Base-by-base conservation (phyloP, 1,140 invertebrate species). In the Drosophila neocordata region DNA sequence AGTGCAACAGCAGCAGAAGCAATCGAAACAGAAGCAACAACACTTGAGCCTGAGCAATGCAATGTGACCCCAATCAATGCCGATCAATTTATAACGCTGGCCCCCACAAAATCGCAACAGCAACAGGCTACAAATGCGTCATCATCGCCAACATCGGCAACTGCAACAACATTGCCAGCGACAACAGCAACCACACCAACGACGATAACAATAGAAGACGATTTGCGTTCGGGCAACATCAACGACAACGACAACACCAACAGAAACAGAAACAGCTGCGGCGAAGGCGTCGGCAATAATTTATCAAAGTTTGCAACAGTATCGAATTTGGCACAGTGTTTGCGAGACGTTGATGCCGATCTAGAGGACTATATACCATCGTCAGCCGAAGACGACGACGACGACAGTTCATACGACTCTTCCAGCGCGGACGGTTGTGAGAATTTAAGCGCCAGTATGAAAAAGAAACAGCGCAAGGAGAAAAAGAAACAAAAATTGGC, bases 241-340 rank as follows among this genome's bases (percentile, higher is more conserved):
- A 44, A 34, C 35, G 34, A 56, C 38, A 61, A 57, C 53, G 12
- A 27, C 61, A 63, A 38, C 79, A 52, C 55, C 73, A 85, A 11
- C 41, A 48, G 27, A 31, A 31, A 83, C 83, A 88, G 83, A 31
- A 31, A 83, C 83, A 88, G 83, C 83, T 84, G 79, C 76, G 77
- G 66, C 70, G 77, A 82, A 72, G 69, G 71, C 77, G 75, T 79
- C 70, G 75, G 80, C 78, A 90, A 89, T 87, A 91, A 89, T 90
- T 91, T 91, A 90, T 89, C 90, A 90, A 91, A 91, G 84, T 91
- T 91, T 90, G 90, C 90, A 84, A 91, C 89, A 91, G 89, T 91
- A 90, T 90, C 82, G 89, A 90, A 91, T 91, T 91, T 91, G 89
- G 89, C 89, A 79, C 89, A 91, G 81, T 91, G 73, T 91, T 83